Conservation (phyloP, 2,888 invertebrate genomes). For the Rotaria sp. region DNA sequence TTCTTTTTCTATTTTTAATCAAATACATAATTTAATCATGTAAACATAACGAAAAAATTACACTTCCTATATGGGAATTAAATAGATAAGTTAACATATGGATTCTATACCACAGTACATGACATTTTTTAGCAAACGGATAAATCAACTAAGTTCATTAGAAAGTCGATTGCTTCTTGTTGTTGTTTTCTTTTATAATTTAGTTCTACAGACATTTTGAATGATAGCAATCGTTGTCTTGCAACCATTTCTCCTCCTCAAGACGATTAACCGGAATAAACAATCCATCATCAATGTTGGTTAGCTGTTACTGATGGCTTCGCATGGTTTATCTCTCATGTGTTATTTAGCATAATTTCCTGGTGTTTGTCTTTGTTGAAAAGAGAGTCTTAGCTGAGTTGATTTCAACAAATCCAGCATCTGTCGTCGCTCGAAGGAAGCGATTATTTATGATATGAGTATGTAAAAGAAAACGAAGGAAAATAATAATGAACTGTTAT, state of each 20-base stretch:
- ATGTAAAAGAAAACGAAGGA: neutral
- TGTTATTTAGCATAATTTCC: neutral
- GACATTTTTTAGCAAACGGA: neutral
- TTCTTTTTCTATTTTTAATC: neutral
- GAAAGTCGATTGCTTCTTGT: neutral
- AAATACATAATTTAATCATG: too few relatives aligned
- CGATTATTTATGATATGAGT: neutral
- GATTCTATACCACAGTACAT: too few relatives aligned
- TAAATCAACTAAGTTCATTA: neutral
- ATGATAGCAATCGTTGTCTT: neutral
- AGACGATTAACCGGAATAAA: conserved; percentile 8
- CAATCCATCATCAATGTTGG: neutral
- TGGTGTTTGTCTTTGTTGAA: neutral
- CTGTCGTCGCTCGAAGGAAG: neutral
- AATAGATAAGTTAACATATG: too few relatives aligned
- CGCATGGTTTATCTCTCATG: neutral
- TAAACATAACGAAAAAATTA: too few relatives aligned
- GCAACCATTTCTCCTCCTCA: neutral
- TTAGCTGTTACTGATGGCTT: neutral
- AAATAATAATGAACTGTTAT: neutral
- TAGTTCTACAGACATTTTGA: neutral
- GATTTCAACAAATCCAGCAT: neutral
- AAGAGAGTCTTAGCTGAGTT: neutral
- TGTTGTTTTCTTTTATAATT: neutral
- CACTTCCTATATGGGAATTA: too few relatives aligned